Evolutionary conservation across 2,113 vertebrate genomes (phyloP), one percentile per base, ranked within the genome.

Genomic region (Trogon melanurus): DNA sequence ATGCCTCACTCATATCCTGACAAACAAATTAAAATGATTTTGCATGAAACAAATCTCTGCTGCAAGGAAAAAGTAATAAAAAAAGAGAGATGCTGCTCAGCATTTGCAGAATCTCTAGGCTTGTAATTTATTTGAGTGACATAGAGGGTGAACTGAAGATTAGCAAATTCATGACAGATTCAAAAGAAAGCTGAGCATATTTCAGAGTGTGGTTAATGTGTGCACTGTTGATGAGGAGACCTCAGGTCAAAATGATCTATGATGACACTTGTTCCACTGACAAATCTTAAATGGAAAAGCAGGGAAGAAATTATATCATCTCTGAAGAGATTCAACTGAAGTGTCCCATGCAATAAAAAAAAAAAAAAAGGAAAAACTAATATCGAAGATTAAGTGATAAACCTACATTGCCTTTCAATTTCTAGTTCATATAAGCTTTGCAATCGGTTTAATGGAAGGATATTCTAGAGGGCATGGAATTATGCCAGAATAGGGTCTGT

Each of bases 321-420:
- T 94, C 88, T 93, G 60, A 95, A 82, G 61, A 95, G 45, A 87
- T 83, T 93, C 25, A 11, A 78, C 91, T 88, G 38, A 89, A 87
- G 50, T 83, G 32, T 81, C 54, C 74, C 30, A 83, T 54, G 26
- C 47, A 94, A 93, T 61, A 75, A 61, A 80, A 22, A 48, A 56
- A 30, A 57, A 71, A 70, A 58, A 45, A 76, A 47, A 38, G 6
- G 4, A 41, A 76, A 89, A 80, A 48, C 54, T 88, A 62, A 80
- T 89, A 95, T 90, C 84, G 70, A 96, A 94, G 88, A 97, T 96
- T 95, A 97, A 92, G 85, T 94, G 88, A 95, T 85, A 73, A 94
- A 90, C 47, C 44, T 54, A 81, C 66, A 60, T 70, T 84, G 73
- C 61, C 60, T 88, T 95, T 95, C 92, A 94, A 91, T 91, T 93